Conservation (phyloP, 2,113 vertebrate genomes). For the Heterocephalus glaber region DNA sequence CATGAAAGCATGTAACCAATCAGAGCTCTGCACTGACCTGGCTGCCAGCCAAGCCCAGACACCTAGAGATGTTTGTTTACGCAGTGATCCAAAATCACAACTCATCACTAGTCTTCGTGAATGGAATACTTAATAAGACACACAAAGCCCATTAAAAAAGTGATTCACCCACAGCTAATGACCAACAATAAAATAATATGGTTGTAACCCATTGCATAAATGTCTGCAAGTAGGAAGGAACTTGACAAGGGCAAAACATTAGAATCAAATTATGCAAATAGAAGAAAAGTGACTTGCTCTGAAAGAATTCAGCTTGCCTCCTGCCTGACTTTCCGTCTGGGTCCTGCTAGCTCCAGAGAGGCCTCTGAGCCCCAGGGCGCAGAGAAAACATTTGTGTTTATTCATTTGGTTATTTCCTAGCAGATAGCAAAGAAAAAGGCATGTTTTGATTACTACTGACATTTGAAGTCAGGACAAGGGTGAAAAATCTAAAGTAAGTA, state of each 20-base stretch:
- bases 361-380: background rate
- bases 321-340: conserved; percentile 2
- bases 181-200: conserved; percentile 62
- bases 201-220: conserved; percentile 52
- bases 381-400: background rate
- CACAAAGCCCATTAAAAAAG: conserved; percentile 34
- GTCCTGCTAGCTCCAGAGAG: background rate
- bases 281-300: background rate
- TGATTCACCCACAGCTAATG: conserved; percentile 49
- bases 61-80: background rate
- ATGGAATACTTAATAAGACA: conserved; percentile 53
- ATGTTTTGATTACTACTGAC: conserved; percentile 14
- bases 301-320: conserved; percentile 24
- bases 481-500: conserved; percentile 44
- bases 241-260: conserved; percentile 57
- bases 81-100: background rate
- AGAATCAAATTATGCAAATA: conserved; percentile 56
- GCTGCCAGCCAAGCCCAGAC: background rate
- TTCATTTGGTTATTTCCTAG: conserved; percentile 16
- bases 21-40: background rate
- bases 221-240: conserved; percentile 27
- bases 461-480: background rate
- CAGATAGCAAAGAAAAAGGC: conserved; percentile 7
- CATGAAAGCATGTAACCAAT: background rate
- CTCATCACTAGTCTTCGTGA: background rate